Base-by-base conservation (phyloP, 2,797 vertebrate genomes). In the Brachyrhaphis roseni region DNA sequence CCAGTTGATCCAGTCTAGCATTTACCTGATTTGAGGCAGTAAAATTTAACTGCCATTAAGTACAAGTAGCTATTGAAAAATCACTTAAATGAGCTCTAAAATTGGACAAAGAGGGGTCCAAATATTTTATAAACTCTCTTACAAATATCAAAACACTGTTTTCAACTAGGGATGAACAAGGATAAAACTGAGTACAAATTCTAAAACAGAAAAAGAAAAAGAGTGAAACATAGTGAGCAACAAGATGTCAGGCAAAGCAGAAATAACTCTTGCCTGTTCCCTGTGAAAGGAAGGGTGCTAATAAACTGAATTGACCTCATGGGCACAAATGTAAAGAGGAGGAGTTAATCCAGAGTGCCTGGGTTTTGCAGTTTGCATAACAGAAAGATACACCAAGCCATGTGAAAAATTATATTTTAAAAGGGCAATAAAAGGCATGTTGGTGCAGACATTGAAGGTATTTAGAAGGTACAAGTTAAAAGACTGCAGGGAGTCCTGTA, bases 51-150 rank as follows among this genome's bases (percentile, higher is more conserved):
- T 45, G 68, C 83, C 64, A 83, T 88, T 90, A 81, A 90, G 68
- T 80, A 36, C 83, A 77, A 76, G 36, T 49, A 47, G 77, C 57
- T 75, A 80, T 74, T 84, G 62, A 86, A 89, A 89, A 86, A 87
- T 76, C 81, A 84, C 62, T 72, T 11, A 43, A 86, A 86, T 87
- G 36, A 89, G 83, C 87, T 93, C 77, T 57, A 71, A 87, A 77
- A 85, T 83, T 72, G 41, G 62, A 88, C 78, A 68, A 80, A 76
- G 82, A 5, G 10, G 78, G 83, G 59, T 46, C 73, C 68, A 78
- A 86, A 88, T 85, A 49, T 62, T 71, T 68, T 86, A 78, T 68
- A 76, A 85, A 87, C 68, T 70, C 66, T 51, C 64, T 86, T 55
- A 74, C 76, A 86, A 89, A 87, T 82, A 90, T 74, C 62, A 72